Percentiles rank a stretch among this genome's conserved stretches.
Evolutionary conservation across 2,888 invertebrate genomes (phyloP).

Genomic region (Cantharis rustica): DNA sequence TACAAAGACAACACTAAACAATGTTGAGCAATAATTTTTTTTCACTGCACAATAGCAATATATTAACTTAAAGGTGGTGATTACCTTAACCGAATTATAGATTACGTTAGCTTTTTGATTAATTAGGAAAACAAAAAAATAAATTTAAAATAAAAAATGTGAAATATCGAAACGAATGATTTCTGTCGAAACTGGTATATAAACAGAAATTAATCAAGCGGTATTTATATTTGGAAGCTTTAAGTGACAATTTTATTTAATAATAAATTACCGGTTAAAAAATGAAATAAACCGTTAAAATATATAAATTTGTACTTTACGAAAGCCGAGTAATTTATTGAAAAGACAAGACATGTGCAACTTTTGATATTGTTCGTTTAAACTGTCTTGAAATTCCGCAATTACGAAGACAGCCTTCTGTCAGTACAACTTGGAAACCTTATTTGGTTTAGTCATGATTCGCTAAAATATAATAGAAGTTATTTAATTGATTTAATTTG

Average conservation of each 20-base stretch:
- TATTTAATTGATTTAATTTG: constrained; percentile 20
- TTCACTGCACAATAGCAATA: too few relatives aligned
- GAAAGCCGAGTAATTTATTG: background rate
- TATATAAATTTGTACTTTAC: background rate
- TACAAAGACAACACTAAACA: too few relatives aligned
- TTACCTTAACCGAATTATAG: too few relatives aligned
- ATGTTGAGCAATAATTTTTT: too few relatives aligned
- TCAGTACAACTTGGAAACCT: background rate
- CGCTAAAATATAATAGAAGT: constrained; percentile 5
- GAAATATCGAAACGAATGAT: background rate
- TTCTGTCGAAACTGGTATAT: background rate
- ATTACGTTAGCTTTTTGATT: too few relatives aligned
- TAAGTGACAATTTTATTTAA: background rate
- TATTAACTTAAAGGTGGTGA: too few relatives aligned
- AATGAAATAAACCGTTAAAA: background rate
- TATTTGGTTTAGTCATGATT: background rate
- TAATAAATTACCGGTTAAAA: background rate
- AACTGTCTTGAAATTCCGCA: background rate
- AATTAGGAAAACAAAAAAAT: too few relatives aligned
- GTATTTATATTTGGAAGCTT: background rate
- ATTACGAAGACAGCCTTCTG: background rate
- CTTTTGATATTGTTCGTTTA: background rate
- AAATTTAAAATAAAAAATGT: too few relatives aligned
- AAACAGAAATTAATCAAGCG: background rate
- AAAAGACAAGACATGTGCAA: background rate